Evolutionary conservation across 2,797 vertebrate species (phyloP).

Genomic region (Micromesistius poutassou): DNA sequence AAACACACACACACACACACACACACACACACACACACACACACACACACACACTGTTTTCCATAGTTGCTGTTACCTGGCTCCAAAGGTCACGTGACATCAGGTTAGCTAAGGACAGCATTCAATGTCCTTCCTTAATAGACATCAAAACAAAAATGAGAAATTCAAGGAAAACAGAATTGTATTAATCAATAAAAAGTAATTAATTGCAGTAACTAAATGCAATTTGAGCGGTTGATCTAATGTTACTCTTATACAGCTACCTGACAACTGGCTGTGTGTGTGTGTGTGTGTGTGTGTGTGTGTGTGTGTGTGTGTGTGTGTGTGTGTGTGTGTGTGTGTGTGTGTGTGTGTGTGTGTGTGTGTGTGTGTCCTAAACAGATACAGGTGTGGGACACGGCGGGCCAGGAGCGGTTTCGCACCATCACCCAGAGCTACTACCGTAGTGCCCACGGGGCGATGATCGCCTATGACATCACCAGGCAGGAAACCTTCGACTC

Average conservation of each 20-base stretch:
- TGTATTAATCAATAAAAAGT: no score
- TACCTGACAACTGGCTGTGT: not conserved
- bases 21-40: not conserved
- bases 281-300: not conserved
- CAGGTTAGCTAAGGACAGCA: not conserved
- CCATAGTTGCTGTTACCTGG: not conserved
- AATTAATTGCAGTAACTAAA: no score
- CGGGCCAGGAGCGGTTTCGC: conserved; percentile 90
- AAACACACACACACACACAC: conserved; percentile 1
- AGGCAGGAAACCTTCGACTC: conserved; percentile 84
- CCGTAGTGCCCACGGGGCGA: conserved; percentile 88
- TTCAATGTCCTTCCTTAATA: not conserved
- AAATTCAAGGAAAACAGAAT: no score
- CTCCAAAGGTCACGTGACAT: not conserved
- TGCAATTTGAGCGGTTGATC: no score
- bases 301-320: conserved; percentile 4
- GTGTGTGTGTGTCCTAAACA: conserved; percentile 42
- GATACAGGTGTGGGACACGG: conserved; percentile 96
- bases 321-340: not conserved
- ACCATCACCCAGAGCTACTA: conserved; percentile 96
- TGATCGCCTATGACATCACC: conserved; percentile 93
- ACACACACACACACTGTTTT: conserved; percentile 10
- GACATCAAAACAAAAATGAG: no score
- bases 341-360: no score
- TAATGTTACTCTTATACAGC: no score